Percentiles rank a stretch among this genome's conserved stretches.
Conservation (phyloP, 1,140 invertebrate genomes). For the Helicoverpa zea region DNA sequence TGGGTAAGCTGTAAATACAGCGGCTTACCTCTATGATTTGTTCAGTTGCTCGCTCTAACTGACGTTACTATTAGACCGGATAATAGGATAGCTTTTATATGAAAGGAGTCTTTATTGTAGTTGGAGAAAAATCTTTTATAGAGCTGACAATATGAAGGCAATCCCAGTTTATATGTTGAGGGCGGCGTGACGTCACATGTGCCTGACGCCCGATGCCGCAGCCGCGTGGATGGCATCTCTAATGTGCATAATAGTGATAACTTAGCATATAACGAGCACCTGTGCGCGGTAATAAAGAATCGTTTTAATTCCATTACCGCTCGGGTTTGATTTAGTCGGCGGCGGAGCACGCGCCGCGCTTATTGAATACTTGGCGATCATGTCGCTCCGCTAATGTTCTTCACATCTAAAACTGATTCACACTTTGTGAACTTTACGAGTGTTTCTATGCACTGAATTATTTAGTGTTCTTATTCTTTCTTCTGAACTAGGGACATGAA, state of each 20-base stretch:
- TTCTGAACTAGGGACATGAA: too few relatives aligned
- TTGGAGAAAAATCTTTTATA: too few relatives aligned
- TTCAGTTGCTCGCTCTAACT: neutral
- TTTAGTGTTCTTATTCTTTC: neutral
- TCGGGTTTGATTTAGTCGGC: slow-evolving; percentile 29
- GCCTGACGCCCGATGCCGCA: neutral
- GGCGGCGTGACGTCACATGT: neutral
- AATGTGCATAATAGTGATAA: slow-evolving; percentile 37
- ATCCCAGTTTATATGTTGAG: too few relatives aligned
- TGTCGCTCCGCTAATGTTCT: slow-evolving; percentile 7
- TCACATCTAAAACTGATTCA: neutral
- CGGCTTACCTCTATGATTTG: neutral
- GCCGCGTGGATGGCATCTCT: neutral
- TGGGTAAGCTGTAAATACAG: neutral
- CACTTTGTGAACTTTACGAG: neutral
- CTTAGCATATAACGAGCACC: slow-evolving; percentile 39
- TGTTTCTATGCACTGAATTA: neutral
- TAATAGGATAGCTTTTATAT: too few relatives aligned
- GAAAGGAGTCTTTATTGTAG: too few relatives aligned
- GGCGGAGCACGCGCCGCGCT: slow-evolving; percentile 10
- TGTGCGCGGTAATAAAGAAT: slow-evolving; percentile 31
- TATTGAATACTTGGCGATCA: slow-evolving; percentile 28
- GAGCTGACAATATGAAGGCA: too few relatives aligned
- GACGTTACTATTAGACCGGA: neutral
- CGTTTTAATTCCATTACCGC: slow-evolving; percentile 49